These are phyloP conservation scores for Drosophila takahashii DNA, from an alignment of 1,140 invertebrate species.

Conservation along the genomic window DNA sequence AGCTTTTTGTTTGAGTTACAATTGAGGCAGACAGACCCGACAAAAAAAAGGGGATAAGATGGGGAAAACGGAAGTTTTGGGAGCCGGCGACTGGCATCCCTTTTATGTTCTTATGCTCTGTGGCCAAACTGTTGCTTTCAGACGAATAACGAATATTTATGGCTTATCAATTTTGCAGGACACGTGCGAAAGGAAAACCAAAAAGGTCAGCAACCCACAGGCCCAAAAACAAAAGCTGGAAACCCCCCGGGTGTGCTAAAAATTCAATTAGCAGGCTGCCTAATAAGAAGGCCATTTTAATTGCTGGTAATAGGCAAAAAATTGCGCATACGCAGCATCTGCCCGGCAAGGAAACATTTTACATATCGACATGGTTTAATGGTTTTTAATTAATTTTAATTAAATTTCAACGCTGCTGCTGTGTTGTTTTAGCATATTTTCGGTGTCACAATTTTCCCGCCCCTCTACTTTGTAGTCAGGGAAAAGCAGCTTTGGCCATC, in stretches of 20 bases:
- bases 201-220: slow-evolving; percentile 33
- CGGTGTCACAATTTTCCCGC: slow-evolving; percentile 16
- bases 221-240: neutral
- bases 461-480: slow-evolving; percentile 21
- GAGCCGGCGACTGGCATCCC: slow-evolving; percentile 17
- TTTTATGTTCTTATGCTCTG: slow-evolving; percentile 54
- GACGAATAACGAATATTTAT: slow-evolving; percentile 65
- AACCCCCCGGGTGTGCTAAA: slow-evolving; percentile 11
- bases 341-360: neutral
- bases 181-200: slow-evolving; percentile 46
- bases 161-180: slow-evolving; percentile 65
- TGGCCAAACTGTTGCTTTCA: slow-evolving; percentile 63
- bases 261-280: slow-evolving; percentile 69
- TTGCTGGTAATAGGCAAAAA: slow-evolving; percentile 48
- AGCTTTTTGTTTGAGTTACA: slow-evolving; percentile 56
- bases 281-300: slow-evolving; percentile 47
- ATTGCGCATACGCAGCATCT: slow-evolving; percentile 65
- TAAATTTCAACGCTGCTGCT: slow-evolving; percentile 50
- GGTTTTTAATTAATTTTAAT: slow-evolving; percentile 76
- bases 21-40: slow-evolving; percentile 20
- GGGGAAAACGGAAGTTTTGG: neutral
- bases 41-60: neutral
- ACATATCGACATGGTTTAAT: slow-evolving; percentile 42
- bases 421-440: slow-evolving; percentile 30
- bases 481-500: slow-evolving; percentile 4